Conservation (phyloP, 2,888 invertebrate species). For the Limnephilus lunatus region DNA sequence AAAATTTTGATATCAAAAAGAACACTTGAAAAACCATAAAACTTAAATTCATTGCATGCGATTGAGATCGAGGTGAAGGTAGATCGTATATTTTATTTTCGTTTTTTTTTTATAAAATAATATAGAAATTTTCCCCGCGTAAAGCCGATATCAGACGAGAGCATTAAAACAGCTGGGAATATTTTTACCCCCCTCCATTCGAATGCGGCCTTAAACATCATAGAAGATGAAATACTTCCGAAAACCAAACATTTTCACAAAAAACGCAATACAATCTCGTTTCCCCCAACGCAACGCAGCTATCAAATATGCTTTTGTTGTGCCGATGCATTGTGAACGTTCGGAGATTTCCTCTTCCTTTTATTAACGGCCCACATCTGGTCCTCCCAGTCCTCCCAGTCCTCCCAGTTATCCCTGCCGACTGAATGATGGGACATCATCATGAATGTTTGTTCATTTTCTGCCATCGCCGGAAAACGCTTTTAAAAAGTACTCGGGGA, state of each 20-base stretch:
- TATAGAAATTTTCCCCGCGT: background rate
- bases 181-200: background rate
- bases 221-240: background rate
- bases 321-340: slow-evolving; percentile 58
- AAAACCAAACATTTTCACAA: slow-evolving; percentile 16
- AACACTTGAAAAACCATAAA: too few relatives aligned
- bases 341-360: slow-evolving; percentile 52
- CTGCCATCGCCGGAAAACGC: slow-evolving; percentile 59
- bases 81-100: background rate
- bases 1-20: too few relatives aligned
- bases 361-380: slow-evolving; percentile 54
- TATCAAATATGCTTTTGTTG: slow-evolving; percentile 63
- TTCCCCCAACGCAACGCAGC: slow-evolving; percentile 37
- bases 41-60: too few relatives aligned
- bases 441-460: slow-evolving; percentile 60
- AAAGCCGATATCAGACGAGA: background rate
- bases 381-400: slow-evolving; percentile 45
- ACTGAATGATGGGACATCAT: slow-evolving; percentile 58
- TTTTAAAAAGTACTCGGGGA: slow-evolving; percentile 50
- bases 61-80: too few relatives aligned
- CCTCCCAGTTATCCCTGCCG: slow-evolving; percentile 52
- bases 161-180: background rate
- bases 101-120: background rate
- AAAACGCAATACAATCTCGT: slow-evolving; percentile 23
- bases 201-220: background rate